Evolutionary conservation across 1,140 invertebrate species (phyloP).

Genomic region (Planococcus citri): DNA sequence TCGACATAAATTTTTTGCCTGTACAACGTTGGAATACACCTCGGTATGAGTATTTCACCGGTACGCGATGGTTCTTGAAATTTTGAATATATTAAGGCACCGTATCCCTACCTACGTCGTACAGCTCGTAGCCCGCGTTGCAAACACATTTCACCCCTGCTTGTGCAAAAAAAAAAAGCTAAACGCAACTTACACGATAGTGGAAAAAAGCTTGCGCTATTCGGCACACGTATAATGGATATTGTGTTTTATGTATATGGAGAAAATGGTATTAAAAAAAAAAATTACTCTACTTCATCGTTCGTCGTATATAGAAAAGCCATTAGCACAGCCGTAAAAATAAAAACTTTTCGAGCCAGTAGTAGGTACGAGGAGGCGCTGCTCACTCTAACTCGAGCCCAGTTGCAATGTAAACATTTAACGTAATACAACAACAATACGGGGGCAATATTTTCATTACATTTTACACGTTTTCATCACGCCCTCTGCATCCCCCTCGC

Average conservation of each 20-base stretch:
- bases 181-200: background rate
- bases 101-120: background rate
- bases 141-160: too few relatives aligned
- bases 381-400: background rate
- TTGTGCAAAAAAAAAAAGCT: too few relatives aligned
- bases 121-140: background rate
- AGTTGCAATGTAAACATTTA: background rate
- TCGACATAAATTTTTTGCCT: background rate
- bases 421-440: background rate
- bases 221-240: background rate
- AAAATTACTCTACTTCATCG: background rate
- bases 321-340: background rate
- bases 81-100: background rate
- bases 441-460: constrained; percentile 1
- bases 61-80: background rate
- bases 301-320: background rate
- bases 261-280: too few relatives aligned
- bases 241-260: background rate
- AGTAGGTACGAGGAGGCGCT: too few relatives aligned
- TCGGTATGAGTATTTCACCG: too few relatives aligned
- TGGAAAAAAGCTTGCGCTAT: background rate
- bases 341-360: background rate
- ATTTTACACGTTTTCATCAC: constrained; percentile 5
- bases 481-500: background rate
- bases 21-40: too few relatives aligned